Evolutionary conservation across 1,140 invertebrate genomes (phyloP), one percentile per base, ranked within the genome.

Genomic region (Lasioglossum baleicum): DNA sequence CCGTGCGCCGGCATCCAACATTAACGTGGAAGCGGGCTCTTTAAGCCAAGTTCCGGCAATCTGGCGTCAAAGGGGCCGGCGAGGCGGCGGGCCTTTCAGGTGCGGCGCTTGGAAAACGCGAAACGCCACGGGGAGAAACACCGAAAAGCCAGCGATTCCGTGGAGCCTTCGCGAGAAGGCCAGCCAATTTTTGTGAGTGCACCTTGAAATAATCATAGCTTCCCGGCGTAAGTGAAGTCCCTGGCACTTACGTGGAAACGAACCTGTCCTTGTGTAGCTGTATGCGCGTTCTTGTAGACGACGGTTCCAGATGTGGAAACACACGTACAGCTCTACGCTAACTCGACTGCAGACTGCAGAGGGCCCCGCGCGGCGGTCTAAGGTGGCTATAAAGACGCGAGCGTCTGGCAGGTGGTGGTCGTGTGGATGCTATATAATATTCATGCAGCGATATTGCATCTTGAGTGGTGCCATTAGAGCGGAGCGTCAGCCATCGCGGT

Each of bases 131-230:
- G 66, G 64, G 76, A 13, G 48, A 11, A 53, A 53, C 71, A 40
- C 53, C 63, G 67, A 71, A 69, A 73, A 60, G 48, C 68, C 20
- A 65, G 51, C 51, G 77, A 74, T 65, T 35, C 60, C 40, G 20
- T 22, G 61, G 70, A n/a, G 44, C 31, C n/a, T 40, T 17, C 58
- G 44, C 17, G 48, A 15, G 20, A 58, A 35, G 60, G 73, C 84
- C 85, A 87, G 87, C 87, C 90, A 92, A 92, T 92, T 92, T 91
- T 92, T 90, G 89, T 89, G 87, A 92, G 91, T 92, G 90, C 91
- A 92, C 83, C 87, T 88, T 91, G 85, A 92, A 92, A 92, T 91
- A 91, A 91, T 91, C 90, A 91, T 91, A 90, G 87, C 85, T 81
- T 56, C 82, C 83, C 75, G 67, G 13, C 83, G 87, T 89, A 90